A percentile compares a stretch with the other conserved stretches of the same genome.
phyloP scores from a whole-genome alignment of 2,113 vertebrate species.

The Hyla sarda region DNA sequence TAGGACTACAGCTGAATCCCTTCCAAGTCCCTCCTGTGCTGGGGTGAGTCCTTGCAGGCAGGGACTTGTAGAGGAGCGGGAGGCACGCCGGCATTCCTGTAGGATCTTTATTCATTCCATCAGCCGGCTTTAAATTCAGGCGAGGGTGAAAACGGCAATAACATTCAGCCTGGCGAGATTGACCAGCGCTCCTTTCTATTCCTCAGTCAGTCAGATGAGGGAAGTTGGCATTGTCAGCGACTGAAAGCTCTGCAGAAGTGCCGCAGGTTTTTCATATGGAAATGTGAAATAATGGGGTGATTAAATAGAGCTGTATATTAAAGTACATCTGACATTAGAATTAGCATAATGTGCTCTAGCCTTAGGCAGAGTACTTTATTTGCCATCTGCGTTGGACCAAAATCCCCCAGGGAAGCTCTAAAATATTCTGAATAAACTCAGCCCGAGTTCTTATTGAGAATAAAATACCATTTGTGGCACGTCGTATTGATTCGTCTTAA shows the following conservation, averaged over 20 bases:
- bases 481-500: conserved; percentile 88
- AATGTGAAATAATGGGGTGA: conserved; percentile 99
- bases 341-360: conserved; percentile 99
- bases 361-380: conserved; percentile 99
- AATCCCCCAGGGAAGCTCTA: conserved; percentile 91
- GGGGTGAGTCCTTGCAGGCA: conserved; percentile 36
- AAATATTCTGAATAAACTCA: conserved; percentile 92
- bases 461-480: conserved; percentile 88
- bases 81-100: conserved; percentile 64
- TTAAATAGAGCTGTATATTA: conserved; percentile 99
- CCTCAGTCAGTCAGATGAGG: conserved; percentile 75
- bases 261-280: conserved; percentile 95
- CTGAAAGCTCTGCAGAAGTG: conserved; percentile 78
- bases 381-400: conserved; percentile 98
- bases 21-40: conserved; percentile 47
- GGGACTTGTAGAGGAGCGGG: conserved; percentile 35
- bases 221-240: conserved; percentile 78
- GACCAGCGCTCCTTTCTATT: conserved; percentile 72
- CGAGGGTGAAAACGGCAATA: conserved; percentile 66
- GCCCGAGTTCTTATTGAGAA: conserved; percentile 84
- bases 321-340: conserved; percentile 99
- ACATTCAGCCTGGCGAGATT: conserved; percentile 74
- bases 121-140: conserved; percentile 65
- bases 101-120: conserved; percentile 63
- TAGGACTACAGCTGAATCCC: not conserved